These are phyloP conservation scores for Hipposideros armiger DNA, from an alignment of 2,113 vertebrate species.

Conservation along the genomic window DNA sequence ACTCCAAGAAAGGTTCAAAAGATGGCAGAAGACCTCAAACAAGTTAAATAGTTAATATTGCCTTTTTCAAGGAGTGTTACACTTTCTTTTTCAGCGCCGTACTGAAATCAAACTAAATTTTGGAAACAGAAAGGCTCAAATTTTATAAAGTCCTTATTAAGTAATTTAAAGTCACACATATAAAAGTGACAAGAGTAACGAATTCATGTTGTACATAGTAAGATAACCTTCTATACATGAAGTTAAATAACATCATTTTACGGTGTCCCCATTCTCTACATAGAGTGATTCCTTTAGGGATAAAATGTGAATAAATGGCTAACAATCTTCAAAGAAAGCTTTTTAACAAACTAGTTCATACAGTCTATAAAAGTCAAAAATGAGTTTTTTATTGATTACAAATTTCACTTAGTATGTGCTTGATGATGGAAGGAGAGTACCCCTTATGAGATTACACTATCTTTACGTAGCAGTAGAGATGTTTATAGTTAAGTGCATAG, in stretches of 20 bases:
- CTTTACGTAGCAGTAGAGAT: background rate
- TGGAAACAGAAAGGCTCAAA: slow-evolving; percentile 1
- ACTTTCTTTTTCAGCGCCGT: background rate
- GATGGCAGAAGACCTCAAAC: background rate
- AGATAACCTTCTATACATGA: background rate
- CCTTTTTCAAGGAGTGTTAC: background rate
- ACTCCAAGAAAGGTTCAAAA: background rate
- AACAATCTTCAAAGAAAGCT: slow-evolving; percentile 34
- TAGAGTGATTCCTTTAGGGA: background rate
- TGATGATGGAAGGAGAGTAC: background rate
- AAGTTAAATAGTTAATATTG: background rate
- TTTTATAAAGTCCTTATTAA: background rate
- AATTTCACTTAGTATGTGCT: background rate
- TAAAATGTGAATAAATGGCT: slow-evolving; percentile 17
- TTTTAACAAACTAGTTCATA: background rate
- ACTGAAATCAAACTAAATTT: background rate
- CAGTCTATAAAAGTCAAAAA: background rate
- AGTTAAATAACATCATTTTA: background rate
- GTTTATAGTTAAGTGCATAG: background rate
- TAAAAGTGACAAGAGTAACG: background rate
- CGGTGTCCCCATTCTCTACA: background rate
- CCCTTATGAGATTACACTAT: background rate
- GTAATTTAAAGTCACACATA: background rate
- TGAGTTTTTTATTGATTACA: slow-evolving; percentile 9
- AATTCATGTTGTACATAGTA: background rate